Base-by-base conservation (phyloP, 1,140 invertebrate genomes). In the Leucophenga varia region DNA sequence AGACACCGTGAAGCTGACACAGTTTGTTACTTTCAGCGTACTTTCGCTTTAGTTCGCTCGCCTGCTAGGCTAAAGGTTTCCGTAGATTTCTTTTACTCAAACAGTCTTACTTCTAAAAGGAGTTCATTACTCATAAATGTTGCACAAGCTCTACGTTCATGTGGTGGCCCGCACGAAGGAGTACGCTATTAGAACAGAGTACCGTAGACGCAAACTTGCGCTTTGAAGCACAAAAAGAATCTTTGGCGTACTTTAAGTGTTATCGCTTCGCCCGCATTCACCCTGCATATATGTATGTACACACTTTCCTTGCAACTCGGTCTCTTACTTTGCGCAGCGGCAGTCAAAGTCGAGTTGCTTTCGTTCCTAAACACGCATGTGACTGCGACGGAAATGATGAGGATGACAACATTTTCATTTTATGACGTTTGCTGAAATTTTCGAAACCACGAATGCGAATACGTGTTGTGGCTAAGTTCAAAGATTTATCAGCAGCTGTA, bases 51-150 rank as follows among this genome's bases (percentile, higher is more conserved):
- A 5, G 5, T 25, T 25, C 5, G 22, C 22, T 25, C 22, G 22
- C 22, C 22, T 25, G 22, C 22, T 10, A 10, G 22, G 5, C 5
- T 10, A 25, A 25, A 25, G 22, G 22, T 25, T 5, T 25, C 22
- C 5, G 22, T 10, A 25, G 43, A 31, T 43, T 25, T 25, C 22
- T 6, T 5, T 25, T 10, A 25, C 22, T 25, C 22, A 25, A 10
- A 6, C 22, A 25, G 22, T 25, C 22, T 25, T 5, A 67, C 63
- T 67, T 61, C 54, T 47, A 61, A 63, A 55, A 61, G 63, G 61
- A 67, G 63, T 65, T 65, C 63, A 65, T 65, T 65, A 65, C 63
- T 65, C 63, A 65, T 65, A 65, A 65, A 65, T 65, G 58, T 55
- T 61, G 58, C 61, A 65, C 61, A 67, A n/a, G n/a, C n/a, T n/a